Base-by-base conservation (phyloP, 2,113 vertebrate genomes). In the Pelmatolapia mariae region DNA sequence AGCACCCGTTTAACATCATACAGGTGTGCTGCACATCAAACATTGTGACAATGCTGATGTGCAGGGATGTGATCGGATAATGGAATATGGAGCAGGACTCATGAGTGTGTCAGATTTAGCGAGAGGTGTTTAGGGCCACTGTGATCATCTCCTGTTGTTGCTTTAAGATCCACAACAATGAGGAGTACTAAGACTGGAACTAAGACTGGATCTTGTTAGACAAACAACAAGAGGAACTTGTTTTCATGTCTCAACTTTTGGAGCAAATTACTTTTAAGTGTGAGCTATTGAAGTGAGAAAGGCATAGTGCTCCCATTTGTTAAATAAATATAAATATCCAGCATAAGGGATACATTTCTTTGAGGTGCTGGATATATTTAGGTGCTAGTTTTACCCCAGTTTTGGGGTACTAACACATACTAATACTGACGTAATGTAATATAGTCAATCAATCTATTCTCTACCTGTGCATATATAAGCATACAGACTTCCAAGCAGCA, bases 11-110 rank as follows among this genome's bases (percentile, higher is more conserved):
- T 50, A 78, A 18, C 18, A 6, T 7, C 56, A 19, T 50, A 87
- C 88, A 87, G 85, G 80, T 83, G 56, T n/a, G 38, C 43, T 5
- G 52, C 12, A 19, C 7, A 19, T 24, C 33, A 66, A 87, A 59
- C 50, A 9, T n/a, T 36, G n/a, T 29, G 47, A 80, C 45, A 18
- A 26, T 31, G 1, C 36, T 45, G 61, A 81, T 76, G 53, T 63
- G 73, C 50, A 47, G 85, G 85, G 85, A 91, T 53, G 3, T 38
- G 87, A 81, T 87, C 84, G 31, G 88, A 90, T 89, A 84, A 84
- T 8, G 71, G 87, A 91, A 96, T 89, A 45, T 93, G 78, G 93
- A 93, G 86, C 93, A 93, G 61, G 86, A 52, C 94, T 95, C 94
- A 26, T 84, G 94, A 91, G 93, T 87, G 87, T 43, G 87, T 90